Percentiles rank a stretch among this genome's conserved stretches.
Conservation (phyloP, 1,140 invertebrate species). For the Bombus pascuorum region DNA sequence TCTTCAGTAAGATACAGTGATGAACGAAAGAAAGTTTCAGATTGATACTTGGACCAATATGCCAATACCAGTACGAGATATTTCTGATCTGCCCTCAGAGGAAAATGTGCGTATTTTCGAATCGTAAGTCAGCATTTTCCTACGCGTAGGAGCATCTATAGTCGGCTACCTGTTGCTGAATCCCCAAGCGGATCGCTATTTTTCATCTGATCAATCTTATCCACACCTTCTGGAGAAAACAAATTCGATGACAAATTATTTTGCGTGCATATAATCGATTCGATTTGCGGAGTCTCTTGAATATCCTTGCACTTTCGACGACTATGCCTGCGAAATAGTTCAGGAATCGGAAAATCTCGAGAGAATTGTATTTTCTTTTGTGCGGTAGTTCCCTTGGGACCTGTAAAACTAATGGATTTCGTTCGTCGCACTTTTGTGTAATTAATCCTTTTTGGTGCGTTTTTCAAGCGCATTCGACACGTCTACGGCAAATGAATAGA, state of each 20-base stretch:
- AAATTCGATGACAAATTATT: conserved; percentile 34
- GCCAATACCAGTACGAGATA: neutral
- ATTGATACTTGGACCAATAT: neutral
- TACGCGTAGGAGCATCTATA: neutral
- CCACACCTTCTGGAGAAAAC: neutral
- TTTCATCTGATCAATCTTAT: conserved; percentile 3
- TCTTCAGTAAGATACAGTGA: neutral
- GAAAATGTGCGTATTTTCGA: neutral
- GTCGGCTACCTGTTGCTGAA: conserved; percentile 52
- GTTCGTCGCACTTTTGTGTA: conserved; percentile 29
- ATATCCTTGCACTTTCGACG: neutral
- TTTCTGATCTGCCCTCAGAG: neutral
- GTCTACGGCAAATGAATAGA: neutral
- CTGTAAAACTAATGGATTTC: neutral
- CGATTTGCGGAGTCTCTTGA: conserved; percentile 11
- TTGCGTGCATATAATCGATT: neutral
- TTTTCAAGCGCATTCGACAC: neutral
- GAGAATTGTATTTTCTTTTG: neutral
- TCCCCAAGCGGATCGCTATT: conserved; percentile 20
- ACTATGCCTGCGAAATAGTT: neutral
- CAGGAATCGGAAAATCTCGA: neutral
- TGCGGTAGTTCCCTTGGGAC: neutral
- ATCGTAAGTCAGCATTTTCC: neutral
- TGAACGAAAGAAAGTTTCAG: neutral
- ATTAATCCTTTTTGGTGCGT: conserved; percentile 22